Evolutionary conservation across 1,140 invertebrate species (phyloP).

Genomic region (Lordiphosa clarofinis): DNA sequence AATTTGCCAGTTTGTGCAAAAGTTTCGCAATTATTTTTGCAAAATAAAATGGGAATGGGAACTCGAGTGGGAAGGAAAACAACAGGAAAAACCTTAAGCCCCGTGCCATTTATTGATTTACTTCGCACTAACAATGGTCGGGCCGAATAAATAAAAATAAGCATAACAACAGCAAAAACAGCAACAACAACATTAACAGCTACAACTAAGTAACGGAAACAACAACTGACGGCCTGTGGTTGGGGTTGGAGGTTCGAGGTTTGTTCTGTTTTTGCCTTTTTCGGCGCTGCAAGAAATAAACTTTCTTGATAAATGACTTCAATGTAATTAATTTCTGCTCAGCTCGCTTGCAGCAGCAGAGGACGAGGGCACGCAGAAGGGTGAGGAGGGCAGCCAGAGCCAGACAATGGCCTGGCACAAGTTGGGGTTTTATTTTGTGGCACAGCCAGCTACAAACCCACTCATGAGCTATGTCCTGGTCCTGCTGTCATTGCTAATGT

Average conservation of each 20-base stretch:
- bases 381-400: slow-evolving; percentile 3
- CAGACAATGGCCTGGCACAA: slow-evolving; percentile 41
- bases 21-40: slow-evolving; percentile 74
- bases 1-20: slow-evolving; percentile 61
- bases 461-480: slow-evolving; percentile 62
- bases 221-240: slow-evolving; percentile 70
- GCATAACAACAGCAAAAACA: slow-evolving; percentile 46
- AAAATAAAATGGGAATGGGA: slow-evolving; percentile 23
- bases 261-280: slow-evolving; percentile 32
- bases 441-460: slow-evolving; percentile 9
- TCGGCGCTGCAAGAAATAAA: slow-evolving; percentile 68
- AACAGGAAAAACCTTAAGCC: slow-evolving; percentile 40
- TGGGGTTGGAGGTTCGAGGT: slow-evolving; percentile 35
- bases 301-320: slow-evolving; percentile 78
- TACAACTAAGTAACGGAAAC: slow-evolving; percentile 63
- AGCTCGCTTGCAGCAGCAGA: slow-evolving; percentile 52
- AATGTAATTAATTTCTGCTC: slow-evolving; percentile 77
- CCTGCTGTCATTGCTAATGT: slow-evolving; percentile 70
- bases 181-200: too few relatives aligned
- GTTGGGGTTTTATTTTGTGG: slow-evolving; percentile 32
- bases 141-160: slow-evolving; percentile 72
- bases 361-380: background rate
- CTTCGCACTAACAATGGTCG: slow-evolving; percentile 64
- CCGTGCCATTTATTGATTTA: slow-evolving; percentile 74
- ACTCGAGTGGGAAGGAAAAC: slow-evolving; percentile 4